Evolutionary conservation across 2,888 invertebrate genomes (phyloP), one percentile per base, ranked within the genome.

Genomic region (Noctua janthe): DNA sequence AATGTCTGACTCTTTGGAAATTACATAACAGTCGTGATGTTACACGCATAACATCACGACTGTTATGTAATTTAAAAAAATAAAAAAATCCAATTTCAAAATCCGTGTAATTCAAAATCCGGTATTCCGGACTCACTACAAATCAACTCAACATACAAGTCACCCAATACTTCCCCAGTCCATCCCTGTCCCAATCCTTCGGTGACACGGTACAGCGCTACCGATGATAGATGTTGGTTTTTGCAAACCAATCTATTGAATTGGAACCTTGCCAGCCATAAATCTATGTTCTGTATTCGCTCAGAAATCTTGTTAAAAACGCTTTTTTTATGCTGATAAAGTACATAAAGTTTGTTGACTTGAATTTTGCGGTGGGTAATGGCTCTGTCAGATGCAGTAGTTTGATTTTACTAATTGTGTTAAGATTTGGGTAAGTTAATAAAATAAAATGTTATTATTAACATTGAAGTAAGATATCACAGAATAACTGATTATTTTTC

Each of bases 191-290:
- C 17, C 67, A 47, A 69, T 81, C 73, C 81, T 80, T 62, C 85
- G 70, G 80, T 89, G 89, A 85, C 87, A 87, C 43, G 76, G 64
- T 78, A 83, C 88, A 78, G 70, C 83, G 81, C 78, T 80, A 69
- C 78, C 86, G 83, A 86, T 91, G 90, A 91, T 90, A 88, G 88
- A 91, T 90, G 88, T 86, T 76, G 80, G 84, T 90, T 90, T 90
- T 90, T 89, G 85, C 86, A 82, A 89, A 87, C 87, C 89, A 89
- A 90, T 90, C 86, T 87, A 90, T 88, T 84, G 84, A 83, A 90
- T 87, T 91, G 91, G 90, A 90, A 88, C 80, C 74, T 73, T 85
- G 90, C 89, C 91, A 87, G 76, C 80, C 78, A 89, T 91, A 90
- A 89, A 89, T 89, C 85, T 70, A 81, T 83, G 80, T 89, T 88